Conservation (phyloP, 2,888 invertebrate genomes). For the Cheilosia vernalis region DNA sequence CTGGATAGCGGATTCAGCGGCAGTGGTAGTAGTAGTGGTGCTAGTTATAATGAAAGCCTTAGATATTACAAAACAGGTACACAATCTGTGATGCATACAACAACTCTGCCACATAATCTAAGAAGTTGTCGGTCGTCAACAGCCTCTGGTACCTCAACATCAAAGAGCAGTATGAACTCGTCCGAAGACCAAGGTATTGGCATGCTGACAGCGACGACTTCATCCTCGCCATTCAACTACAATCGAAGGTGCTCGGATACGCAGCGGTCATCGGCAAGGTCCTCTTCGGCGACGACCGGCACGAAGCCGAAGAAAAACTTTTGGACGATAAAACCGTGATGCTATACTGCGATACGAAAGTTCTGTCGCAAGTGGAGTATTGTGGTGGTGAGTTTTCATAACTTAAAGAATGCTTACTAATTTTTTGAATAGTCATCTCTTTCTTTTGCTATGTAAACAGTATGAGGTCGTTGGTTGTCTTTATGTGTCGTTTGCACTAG, state of each 20-base stretch:
- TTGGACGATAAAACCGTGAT: conserved; percentile 84
- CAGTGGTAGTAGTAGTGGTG: conserved; percentile 90
- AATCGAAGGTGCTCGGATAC: conserved; percentile 81
- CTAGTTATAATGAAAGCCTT: conserved; percentile 91
- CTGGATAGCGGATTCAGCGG: conserved; percentile 90
- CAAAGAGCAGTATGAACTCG: conserved; percentile 83
- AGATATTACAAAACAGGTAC: conserved; percentile 84
- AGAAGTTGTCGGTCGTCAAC: conserved; percentile 83
- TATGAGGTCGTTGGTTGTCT: no score
- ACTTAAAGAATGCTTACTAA: neutral
- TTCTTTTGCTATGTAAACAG: no score
- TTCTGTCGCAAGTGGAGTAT: conserved; percentile 82
- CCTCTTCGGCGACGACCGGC: conserved; percentile 79
- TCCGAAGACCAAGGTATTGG: conserved; percentile 82
- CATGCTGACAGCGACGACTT: conserved; percentile 78
- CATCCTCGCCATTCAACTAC: conserved; percentile 81
- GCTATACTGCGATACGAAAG: conserved; percentile 81
- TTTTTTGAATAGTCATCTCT: neutral
- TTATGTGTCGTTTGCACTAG: no score
- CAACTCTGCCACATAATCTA: conserved; percentile 81
- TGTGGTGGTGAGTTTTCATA: conserved; percentile 81
- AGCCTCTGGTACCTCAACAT: conserved; percentile 82
- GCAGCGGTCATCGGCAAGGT: conserved; percentile 80
- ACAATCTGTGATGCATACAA: conserved; percentile 77
- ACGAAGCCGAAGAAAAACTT: conserved; percentile 83